Evolutionary conservation across 1,140 invertebrate genomes (phyloP).

Genomic region (Drosophila sechellia): DNA sequence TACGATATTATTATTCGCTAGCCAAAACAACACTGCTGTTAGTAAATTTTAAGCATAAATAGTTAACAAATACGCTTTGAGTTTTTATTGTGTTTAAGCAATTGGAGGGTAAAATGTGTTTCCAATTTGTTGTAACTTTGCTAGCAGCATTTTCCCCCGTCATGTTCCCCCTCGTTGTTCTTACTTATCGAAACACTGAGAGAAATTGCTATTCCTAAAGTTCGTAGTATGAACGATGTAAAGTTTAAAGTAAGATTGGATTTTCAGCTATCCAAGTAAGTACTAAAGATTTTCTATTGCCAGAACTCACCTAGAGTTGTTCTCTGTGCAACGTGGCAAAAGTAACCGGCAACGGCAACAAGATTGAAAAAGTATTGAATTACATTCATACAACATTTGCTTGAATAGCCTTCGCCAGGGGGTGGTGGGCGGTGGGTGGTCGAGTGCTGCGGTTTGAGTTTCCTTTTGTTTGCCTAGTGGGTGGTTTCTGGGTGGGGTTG

Average conservation of each 20-base stretch:
- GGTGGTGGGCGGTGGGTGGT: slow-evolving; percentile 15
- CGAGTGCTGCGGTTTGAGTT: slow-evolving; percentile 72
- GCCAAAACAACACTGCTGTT: too few relatives aligned
- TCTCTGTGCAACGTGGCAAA: slow-evolving; percentile 7
- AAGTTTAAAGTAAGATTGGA: too few relatives aligned
- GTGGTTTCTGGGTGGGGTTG: slow-evolving; percentile 16
- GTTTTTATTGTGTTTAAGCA: slow-evolving; percentile 75
- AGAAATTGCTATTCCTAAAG: not conserved
- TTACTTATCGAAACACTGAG: slow-evolving; percentile 24
- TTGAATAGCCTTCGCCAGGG: slow-evolving; percentile 68
- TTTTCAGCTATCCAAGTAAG: too few relatives aligned
- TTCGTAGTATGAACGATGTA: too few relatives aligned
- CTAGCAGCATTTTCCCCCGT: slow-evolving; percentile 46
- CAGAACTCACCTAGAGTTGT: not conserved
- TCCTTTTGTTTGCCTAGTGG: slow-evolving; percentile 63
- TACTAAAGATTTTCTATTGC: not conserved
- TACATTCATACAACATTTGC: slow-evolving; percentile 81
- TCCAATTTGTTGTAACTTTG: slow-evolving; percentile 70
- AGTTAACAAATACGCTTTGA: slow-evolving; percentile 8
- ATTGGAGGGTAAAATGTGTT: slow-evolving; percentile 82
- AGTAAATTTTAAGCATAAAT: not conserved
- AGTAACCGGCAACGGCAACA: slow-evolving; percentile 48
- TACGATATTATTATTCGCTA: too few relatives aligned
- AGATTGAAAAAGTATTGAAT: slow-evolving; percentile 81
- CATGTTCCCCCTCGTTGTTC: slow-evolving; percentile 39